Conservation (phyloP, 1,140 invertebrate genomes). For the Nixonia krombeini region DNA sequence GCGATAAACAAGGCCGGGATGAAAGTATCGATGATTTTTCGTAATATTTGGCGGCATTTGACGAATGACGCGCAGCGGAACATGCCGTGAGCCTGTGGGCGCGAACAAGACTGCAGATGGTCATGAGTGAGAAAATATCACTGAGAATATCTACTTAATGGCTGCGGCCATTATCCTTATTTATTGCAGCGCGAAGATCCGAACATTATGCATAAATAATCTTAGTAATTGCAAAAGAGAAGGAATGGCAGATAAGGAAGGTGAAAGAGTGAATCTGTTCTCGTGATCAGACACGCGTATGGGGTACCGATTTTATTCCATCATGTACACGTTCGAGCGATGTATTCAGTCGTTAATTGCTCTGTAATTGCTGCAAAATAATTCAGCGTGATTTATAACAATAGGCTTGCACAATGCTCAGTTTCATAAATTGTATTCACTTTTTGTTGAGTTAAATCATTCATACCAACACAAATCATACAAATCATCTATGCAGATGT, state of each 20-base stretch:
- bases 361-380: slow-evolving; percentile 43
- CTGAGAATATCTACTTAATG: slow-evolving; percentile 66
- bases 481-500: no score
- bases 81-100: slow-evolving; percentile 57
- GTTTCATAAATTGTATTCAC: no score
- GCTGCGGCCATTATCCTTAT: slow-evolving; percentile 65
- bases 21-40: slow-evolving; percentile 34
- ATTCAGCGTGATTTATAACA: slow-evolving; percentile 33
- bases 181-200: slow-evolving; percentile 62
- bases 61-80: slow-evolving; percentile 56
- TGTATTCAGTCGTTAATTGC: slow-evolving; percentile 42
- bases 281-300: slow-evolving; percentile 34
- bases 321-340: slow-evolving; percentile 21
- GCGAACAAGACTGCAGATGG: slow-evolving; percentile 61
- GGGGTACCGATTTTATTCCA: slow-evolving; percentile 40
- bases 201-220: slow-evolving; percentile 68
- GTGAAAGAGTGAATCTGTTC: slow-evolving; percentile 47
- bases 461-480: no score
- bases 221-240: slow-evolving; percentile 62
- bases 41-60: slow-evolving; percentile 50
- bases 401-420: slow-evolving; percentile 1
- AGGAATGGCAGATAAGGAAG: slow-evolving; percentile 41
- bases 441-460: no score
- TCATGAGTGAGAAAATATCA: slow-evolving; percentile 68
- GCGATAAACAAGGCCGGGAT: slow-evolving; percentile 5